These are phyloP conservation scores for Diadumene lineata DNA, from an alignment of 92 coral and sea anemone genomes.

Conservation along the genomic window DNA sequence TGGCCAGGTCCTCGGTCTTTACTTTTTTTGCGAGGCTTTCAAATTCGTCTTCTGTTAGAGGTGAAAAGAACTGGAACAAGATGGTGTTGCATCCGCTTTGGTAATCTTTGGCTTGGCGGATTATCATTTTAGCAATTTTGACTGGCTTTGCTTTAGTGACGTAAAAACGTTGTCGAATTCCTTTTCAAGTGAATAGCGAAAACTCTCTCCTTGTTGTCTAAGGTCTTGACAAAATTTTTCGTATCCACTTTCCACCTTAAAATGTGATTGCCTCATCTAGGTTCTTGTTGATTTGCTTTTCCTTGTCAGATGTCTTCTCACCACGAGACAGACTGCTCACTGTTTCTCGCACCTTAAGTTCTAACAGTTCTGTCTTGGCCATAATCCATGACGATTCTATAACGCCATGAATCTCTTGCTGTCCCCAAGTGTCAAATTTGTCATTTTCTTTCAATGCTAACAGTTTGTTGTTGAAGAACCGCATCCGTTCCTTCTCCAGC, in stretches of 20 bases:
- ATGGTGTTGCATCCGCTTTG: neutral
- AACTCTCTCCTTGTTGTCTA: conserved; percentile 11
- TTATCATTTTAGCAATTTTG: neutral
- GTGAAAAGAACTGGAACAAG: neutral
- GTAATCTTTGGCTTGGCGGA: neutral
- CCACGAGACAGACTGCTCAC: too few relatives aligned
- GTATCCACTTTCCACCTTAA: conserved; percentile 20
- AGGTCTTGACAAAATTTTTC: conserved; percentile 18
- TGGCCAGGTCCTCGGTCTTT: neutral
- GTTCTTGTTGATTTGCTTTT: conserved; percentile 4
- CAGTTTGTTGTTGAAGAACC: conserved; percentile 23
- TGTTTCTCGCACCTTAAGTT: conserved; percentile 30
- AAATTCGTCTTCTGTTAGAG: neutral
- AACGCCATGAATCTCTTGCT: conserved; percentile 27
- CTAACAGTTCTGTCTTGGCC: conserved; percentile 29
- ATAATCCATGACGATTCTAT: conserved; percentile 42
- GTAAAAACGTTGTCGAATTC: conserved; percentile 23
- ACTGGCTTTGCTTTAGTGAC: conserved; percentile 24
- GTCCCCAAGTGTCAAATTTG: conserved; percentile 30
- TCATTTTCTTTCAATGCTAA: neutral
- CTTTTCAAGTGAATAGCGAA: conserved; percentile 15
- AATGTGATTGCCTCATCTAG: conserved; percentile 29
- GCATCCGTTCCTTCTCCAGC: conserved; percentile 34
- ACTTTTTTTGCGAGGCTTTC: neutral
- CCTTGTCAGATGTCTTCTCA: too few relatives aligned